phyloP scores from a whole-genome alignment of 1,140 invertebrate species.

The Drosophila watanabei region DNA sequence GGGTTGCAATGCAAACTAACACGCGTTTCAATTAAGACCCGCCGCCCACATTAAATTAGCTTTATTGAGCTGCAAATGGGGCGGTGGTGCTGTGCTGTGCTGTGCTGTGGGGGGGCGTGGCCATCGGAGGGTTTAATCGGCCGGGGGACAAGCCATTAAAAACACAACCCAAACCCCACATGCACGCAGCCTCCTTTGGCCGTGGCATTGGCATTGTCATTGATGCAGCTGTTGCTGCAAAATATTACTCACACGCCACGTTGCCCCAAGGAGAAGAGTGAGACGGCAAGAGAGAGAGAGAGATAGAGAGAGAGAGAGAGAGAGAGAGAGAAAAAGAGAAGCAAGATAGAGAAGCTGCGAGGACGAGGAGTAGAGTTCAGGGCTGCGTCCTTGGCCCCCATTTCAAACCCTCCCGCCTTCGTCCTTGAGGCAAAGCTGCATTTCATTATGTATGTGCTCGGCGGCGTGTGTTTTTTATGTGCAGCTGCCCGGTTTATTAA shows the following conservation, averaged over 20 bases:
- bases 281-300: neutral
- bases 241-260: conserved; percentile 63
- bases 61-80: conserved; percentile 43
- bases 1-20: conserved; percentile 37
- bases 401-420: conserved; percentile 3
- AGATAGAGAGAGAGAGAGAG: neutral
- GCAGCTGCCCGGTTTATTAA: conserved; percentile 46
- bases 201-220: conserved; percentile 57
- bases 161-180: conserved; percentile 10
- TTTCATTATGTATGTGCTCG: conserved; percentile 41
- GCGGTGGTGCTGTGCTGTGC: too few relatives aligned
- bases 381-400: conserved; percentile 49
- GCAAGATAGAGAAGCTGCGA: neutral
- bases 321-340: neutral
- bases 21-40: conserved; percentile 62
- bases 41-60: conserved; percentile 61
- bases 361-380: conserved; percentile 10
- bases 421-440: conserved; percentile 48
- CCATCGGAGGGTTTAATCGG: conserved; percentile 15
- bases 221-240: conserved; percentile 59
- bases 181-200: conserved; percentile 8
- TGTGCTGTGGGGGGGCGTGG: neutral
- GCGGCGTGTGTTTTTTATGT: conserved; percentile 30
- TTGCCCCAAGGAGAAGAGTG: neutral
- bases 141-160: conserved; percentile 53